Evolutionary conservation across 1,140 invertebrate genomes (phyloP), one percentile per base, ranked within the genome.

Genomic region (Leptinotarsa lineolata): DNA sequence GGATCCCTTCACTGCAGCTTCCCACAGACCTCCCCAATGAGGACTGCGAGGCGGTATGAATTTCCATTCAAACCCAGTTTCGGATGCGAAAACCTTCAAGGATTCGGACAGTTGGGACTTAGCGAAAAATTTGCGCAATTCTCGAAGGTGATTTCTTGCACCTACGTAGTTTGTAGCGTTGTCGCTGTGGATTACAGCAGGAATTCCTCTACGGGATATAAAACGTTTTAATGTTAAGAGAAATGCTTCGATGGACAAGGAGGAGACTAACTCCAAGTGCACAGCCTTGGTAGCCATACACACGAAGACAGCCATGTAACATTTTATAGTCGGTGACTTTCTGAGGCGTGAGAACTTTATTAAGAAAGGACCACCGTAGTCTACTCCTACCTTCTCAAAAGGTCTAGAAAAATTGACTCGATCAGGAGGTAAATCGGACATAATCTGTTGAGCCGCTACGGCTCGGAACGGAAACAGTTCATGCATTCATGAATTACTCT

Each of bases 131-230:
- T 63, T n/a, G 22, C 22, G 22, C 18, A 63, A 20, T 63, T 63
- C 60, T 18, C 21, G 16, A 18, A 61, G 59, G 16, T 61, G 59
- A 84, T 66, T 83, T 44, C n/a, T 85, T 85, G 39, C 85, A 84
- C 54, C 82, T 80, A 72, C 85, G 21, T 18, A 61, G n/a, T 61
- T 61, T 61, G 59, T 61, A 6, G 59, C 59, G n/a, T 61, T 61
- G 59, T 61, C 59, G 59, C 59, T 61, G 59, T 61, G 21, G 21
- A 60, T 61, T 61, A 61, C 21, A 21, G 59, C 16, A 61, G 59
- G 59, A 21, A 18, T 68, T 68, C 18, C 67, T 76, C 5, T 58
- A 45, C 48, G 45, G 13, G 45, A 46, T 46, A 46, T 46, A 13
- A 46, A 46, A 13, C 45, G 45, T 46, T 46, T 13, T 46, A 46